Percentiles rank a stretch among this genome's conserved stretches.
Evolutionary conservation across 2,113 vertebrate species (phyloP).

Genomic region (Leiothrix lutea): DNA sequence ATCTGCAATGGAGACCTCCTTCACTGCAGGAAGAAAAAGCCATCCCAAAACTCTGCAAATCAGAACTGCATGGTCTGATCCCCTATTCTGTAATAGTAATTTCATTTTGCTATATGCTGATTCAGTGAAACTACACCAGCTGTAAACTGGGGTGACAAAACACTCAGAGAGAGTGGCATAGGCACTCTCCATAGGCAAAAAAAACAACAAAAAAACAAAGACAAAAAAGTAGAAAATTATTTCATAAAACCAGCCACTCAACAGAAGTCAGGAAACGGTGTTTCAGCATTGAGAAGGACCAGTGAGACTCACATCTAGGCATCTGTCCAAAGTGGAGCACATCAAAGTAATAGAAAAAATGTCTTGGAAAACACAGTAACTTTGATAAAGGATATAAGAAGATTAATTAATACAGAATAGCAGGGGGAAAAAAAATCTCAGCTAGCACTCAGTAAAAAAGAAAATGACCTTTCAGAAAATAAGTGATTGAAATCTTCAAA

Average conservation of each 20-base stretch:
- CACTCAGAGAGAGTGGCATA: not conserved
- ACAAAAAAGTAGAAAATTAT: not conserved
- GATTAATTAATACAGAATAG: constrained; percentile 16
- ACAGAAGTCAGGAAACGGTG: not conserved
- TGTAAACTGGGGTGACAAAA: not conserved
- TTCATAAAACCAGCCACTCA: not conserved
- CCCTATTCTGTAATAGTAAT: not conserved
- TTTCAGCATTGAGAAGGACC: not conserved
- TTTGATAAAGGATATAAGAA: not conserved
- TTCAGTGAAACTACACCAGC: not conserved
- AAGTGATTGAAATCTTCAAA: constrained; percentile 5
- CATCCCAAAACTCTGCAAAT: not conserved
- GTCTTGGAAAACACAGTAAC: not conserved
- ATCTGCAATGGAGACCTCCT: not conserved
- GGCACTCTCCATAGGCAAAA: not conserved
- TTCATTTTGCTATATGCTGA: not conserved
- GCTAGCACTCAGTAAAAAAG: not conserved
- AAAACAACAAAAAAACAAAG: not conserved
- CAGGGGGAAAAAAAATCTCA: not conserved
- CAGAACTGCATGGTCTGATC: not conserved
- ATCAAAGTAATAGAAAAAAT: not conserved
- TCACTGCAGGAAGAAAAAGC: not conserved
- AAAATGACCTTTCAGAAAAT: not conserved
- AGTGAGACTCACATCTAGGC: not conserved
- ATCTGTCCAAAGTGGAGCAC: not conserved